Evolutionary conservation across 2,888 invertebrate genomes (phyloP).

Genomic region (Leucoma salicis): DNA sequence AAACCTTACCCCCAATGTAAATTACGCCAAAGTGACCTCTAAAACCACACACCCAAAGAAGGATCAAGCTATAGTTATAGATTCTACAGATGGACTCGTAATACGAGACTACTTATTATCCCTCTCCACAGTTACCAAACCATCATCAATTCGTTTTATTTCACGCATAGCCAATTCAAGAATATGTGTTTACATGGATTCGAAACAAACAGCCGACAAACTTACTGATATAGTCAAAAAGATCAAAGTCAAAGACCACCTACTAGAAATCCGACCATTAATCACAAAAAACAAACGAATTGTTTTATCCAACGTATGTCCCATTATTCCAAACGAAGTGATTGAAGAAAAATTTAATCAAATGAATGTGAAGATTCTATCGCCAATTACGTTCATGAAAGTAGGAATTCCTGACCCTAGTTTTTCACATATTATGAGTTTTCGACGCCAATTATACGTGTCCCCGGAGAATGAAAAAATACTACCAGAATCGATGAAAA

Average conservation of each 20-base stretch:
- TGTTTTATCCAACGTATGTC: slow-evolving; percentile 20
- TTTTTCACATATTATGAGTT: slow-evolving; percentile 16
- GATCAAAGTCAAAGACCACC: background rate
- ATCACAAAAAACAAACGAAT: slow-evolving; percentile 23
- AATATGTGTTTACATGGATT: slow-evolving; percentile 1
- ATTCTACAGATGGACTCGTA: slow-evolving; percentile 15
- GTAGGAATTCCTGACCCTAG: slow-evolving; percentile 3
- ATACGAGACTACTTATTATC: background rate
- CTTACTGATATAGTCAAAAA: background rate
- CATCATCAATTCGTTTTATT: slow-evolving; percentile 1
- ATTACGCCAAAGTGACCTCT: slow-evolving; percentile 14
- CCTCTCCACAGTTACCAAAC: background rate
- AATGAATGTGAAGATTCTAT: background rate
- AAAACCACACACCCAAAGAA: slow-evolving; percentile 16
- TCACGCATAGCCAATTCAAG: background rate
- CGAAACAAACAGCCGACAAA: slow-evolving; percentile 2
- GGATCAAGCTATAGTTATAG: slow-evolving; percentile 23
- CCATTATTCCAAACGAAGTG: slow-evolving; percentile 11
- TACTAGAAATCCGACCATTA: slow-evolving; percentile 19
- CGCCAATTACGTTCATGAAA: background rate
- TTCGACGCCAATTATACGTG: slow-evolving; percentile 9
- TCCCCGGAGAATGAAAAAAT: too few relatives aligned
- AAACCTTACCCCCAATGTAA: background rate
- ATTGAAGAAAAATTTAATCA: slow-evolving; percentile 9
- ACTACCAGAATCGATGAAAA: too few relatives aligned